Conservation (phyloP, 2,797 vertebrate species). For the Sebastes kiyomatsui region DNA sequence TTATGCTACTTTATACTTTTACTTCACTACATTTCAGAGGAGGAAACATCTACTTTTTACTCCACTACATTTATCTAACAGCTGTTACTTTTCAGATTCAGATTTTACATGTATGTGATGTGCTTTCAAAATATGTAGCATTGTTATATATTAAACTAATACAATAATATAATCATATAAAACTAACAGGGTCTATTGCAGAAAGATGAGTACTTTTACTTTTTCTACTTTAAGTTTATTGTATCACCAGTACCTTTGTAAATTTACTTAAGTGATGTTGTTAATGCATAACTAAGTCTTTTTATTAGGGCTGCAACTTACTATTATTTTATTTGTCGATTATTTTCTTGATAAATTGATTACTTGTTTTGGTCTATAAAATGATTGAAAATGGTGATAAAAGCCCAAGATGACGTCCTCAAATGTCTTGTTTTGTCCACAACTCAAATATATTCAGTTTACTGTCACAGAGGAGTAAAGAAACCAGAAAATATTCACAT, state of each 20-base stretch:
- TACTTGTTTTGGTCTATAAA: no score
- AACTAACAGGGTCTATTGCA: neutral
- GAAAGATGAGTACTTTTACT: neutral
- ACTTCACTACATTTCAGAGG: neutral
- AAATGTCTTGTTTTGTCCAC: no score
- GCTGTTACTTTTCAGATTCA: neutral
- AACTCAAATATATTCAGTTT: no score
- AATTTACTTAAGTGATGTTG: neutral
- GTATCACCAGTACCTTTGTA: neutral
- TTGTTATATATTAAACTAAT: neutral
- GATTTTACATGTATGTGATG: neutral
- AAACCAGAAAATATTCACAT: no score
- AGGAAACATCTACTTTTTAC: neutral
- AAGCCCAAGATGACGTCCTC: no score
- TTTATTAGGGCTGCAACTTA: no score
- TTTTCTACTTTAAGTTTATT: neutral
- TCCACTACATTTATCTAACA: neutral
- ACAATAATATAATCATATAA: neutral
- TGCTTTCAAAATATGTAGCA: neutral
- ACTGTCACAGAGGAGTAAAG: no score
- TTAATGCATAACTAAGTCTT: neutral
- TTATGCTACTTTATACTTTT: neutral
- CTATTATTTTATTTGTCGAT: no score
- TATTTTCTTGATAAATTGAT: no score
- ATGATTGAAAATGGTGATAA: no score